Evolutionary conservation across 2,113 vertebrate species (phyloP), one percentile per base, ranked within the genome.

Genomic region (Aptenodytes patagonicus): DNA sequence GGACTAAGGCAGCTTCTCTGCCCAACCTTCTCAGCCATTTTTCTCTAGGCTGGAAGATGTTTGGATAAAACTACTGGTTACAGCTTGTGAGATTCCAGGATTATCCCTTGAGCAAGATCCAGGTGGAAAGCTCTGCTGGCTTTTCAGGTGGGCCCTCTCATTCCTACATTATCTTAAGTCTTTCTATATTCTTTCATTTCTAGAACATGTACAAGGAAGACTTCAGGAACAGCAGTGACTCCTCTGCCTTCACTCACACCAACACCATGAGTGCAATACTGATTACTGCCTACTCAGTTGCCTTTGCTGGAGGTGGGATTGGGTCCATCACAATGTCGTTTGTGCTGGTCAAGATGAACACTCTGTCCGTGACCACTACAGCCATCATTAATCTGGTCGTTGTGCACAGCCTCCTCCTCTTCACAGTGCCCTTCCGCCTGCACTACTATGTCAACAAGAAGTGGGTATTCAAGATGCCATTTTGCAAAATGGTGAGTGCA

Each of bases 391-490:
- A 99, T 97, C 97, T 99, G 62, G 98, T 99, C 0, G 97, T 99
- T 28, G 93, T 99, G 18, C 99, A 99, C 84, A 94, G 98, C 21
- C 42, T 99, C 34, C 99, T 99, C 44, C 98, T 99, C 24, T 38
- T 99, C 91, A 99, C 99, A 0, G 97, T 99, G 60, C 99, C 99
- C 8, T 99, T 99, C 89, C 98, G 99, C 69, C 96, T 99, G 75
- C 93, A 98, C 94, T 99, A 99, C 54, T 99, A 99, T 2, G 57
- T 96, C 14, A 79, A 9, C 4, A 0, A 38, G 2, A 0, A 17
- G 0, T 99, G 99, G 99, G 0, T 5, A 0, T 96, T 99, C 47
- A 24, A 95, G 3, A 0, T 7, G 2, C 1, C 17, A 0, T 97
- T 98, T 89, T 99, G 99, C 79, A 99, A 98, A 91, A 14, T 98